A percentile compares a stretch with the other conserved stretches of the same genome.
Conservation (phyloP, 2,113 vertebrate genomes). For the Amazona guildingii region DNA sequence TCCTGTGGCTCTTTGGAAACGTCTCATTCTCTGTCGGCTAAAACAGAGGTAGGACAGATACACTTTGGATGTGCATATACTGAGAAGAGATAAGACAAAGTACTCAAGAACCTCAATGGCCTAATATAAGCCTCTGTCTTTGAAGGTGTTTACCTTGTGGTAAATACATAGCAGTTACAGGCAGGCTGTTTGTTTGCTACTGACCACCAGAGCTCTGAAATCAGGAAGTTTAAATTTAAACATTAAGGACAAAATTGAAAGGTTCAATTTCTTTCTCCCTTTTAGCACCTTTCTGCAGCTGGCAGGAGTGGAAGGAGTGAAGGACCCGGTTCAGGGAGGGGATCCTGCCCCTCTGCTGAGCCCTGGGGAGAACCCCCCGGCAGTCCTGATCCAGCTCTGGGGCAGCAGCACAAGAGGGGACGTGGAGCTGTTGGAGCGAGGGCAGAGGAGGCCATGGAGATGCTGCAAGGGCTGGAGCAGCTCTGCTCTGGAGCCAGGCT, state of each 20-base stretch:
- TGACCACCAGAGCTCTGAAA: not conserved
- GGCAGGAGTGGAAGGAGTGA: not conserved
- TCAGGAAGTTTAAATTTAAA: not conserved
- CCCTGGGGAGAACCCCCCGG: no score
- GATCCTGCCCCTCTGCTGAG: no score
- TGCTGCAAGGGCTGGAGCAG: no score
- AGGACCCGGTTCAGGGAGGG: not conserved
- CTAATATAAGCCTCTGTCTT: not conserved
- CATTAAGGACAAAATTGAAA: not conserved
- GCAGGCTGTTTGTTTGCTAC: not conserved
- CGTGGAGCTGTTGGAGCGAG: fast-evolving
- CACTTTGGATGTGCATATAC: not conserved
- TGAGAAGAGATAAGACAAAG: not conserved
- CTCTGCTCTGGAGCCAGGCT: no score
- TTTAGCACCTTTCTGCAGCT: not conserved
- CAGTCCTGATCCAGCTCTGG: not conserved
- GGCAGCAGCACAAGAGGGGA: not conserved
- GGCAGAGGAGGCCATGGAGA: no score
- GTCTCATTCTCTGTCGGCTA: not conserved
- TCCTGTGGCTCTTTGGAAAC: not conserved
- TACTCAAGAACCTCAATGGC: not conserved
- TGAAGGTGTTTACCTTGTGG: not conserved
- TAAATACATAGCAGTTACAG: not conserved
- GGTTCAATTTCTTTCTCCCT: not conserved
- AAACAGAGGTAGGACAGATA: conserved; percentile 1